Base-by-base conservation (phyloP, 2,113 vertebrate genomes). In the Mirza zaza region DNA sequence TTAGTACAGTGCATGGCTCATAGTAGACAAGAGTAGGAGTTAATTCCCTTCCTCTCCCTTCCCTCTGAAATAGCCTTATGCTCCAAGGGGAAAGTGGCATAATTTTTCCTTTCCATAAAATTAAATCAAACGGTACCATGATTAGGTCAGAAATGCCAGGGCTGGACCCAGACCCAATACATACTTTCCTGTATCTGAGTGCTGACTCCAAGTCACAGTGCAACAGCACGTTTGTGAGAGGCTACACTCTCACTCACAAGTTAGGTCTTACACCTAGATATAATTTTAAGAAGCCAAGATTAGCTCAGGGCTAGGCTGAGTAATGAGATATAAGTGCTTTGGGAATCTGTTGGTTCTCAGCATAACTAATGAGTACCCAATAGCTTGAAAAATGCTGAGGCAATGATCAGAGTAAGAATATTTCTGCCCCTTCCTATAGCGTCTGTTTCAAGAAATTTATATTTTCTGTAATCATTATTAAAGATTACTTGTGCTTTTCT, bases 251-350 rank as follows among this genome's bases (percentile, higher is more conserved):
- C 55, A 88, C 18, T 52, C 57, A 93, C 29, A 75, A 81, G 90
- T 63, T 70, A 87, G 81, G 45, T 96, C 76, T 87, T 71, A 96
- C 1, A 91, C 7, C 85, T 27, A 79, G 84, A 34, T 94, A 95
- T 89, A 94, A 94, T 83, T 96, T 94, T 90, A 96, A 96, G 63
- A 90, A 83, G 82, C 75, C 52, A 82, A 48, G 63, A 63, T 67
- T 96, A 96, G 63, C 90, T 95, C 36, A 93, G 71, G n/a, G 50
- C 63, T 73, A 91, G 82, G 29, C 79, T 95, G 59, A 89, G n/a
- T 88, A 96, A 88, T 63, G n/a, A 97, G 48, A 91, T 87, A 42
- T n/a, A 94, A 96, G 50, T 85, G 32, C 86, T 87, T 80, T 88
- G 82, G 90, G 82, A 84, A 97, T 50, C 48, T 83, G 63, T 55